Conservation (phyloP, 2,113 vertebrate genomes). For the Pardalotus punctatus region DNA sequence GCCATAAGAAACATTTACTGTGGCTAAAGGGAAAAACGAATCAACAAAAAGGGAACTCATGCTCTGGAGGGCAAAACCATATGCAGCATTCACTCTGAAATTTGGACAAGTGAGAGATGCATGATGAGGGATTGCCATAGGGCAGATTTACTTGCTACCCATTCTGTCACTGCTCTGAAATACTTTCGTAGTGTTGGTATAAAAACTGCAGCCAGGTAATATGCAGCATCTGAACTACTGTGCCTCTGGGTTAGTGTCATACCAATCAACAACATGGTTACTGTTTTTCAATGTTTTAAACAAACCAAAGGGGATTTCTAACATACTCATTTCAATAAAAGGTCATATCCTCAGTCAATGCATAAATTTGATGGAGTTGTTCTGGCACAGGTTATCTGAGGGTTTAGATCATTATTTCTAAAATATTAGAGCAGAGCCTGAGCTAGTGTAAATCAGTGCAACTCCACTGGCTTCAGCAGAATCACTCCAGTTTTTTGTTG, state of each 20-base stretch:
- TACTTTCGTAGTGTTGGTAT: background rate
- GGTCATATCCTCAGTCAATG: background rate
- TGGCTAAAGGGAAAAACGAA: background rate
- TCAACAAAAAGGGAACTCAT: background rate
- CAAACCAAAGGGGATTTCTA: background rate
- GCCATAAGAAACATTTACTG: background rate
- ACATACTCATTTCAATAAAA: background rate
- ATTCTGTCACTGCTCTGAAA: background rate
- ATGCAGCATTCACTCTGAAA: background rate
- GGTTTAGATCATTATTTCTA: background rate
- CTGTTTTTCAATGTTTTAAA: background rate
- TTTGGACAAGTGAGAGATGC: background rate
- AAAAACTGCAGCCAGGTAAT: background rate
- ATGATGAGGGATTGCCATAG: background rate
- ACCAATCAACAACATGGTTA: background rate
- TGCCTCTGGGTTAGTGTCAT: background rate
- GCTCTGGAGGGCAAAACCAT: background rate
- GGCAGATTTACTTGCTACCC: background rate
- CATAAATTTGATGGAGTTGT: background rate
- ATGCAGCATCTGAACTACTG: background rate
- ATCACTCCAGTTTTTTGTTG: background rate
- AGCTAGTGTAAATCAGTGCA: background rate
- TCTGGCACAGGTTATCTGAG: background rate
- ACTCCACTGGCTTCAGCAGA: background rate
- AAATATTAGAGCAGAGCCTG: background rate